Conservation (phyloP, 2,797 vertebrate species). For the Tokudaia tokunoshimensis region DNA sequence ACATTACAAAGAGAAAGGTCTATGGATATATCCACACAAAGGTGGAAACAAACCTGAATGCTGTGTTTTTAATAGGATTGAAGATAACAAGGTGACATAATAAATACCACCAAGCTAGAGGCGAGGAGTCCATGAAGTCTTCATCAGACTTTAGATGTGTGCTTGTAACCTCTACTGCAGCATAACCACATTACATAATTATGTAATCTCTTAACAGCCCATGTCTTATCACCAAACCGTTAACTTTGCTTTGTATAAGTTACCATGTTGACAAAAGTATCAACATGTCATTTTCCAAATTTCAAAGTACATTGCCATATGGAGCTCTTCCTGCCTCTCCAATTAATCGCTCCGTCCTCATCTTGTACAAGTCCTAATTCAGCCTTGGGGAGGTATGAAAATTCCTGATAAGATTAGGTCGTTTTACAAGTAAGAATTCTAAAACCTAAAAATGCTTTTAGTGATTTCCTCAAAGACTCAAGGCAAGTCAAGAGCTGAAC, state of each 20-base stretch:
- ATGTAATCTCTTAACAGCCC: background rate
- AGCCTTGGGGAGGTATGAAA: background rate
- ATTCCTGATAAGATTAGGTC: background rate
- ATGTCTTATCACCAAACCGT: background rate
- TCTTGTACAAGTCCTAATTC: constrained; percentile 40
- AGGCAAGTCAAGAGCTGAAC: background rate
- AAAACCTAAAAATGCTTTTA: background rate
- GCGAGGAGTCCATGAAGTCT: background rate
- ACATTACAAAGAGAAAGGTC: background rate
- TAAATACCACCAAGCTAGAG: background rate
- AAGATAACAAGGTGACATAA: background rate
- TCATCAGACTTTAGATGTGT: background rate
- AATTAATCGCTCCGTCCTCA: background rate
- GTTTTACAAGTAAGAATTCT: background rate
- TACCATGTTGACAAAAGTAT: background rate
- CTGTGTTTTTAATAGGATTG: background rate
- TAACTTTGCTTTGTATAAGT: background rate
- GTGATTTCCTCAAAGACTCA: background rate
- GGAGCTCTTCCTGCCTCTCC: background rate
- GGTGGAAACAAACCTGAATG: background rate
- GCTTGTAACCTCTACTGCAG: background rate
- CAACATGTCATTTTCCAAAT: constrained; percentile 36
- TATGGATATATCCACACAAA: background rate
- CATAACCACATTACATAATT: background rate
- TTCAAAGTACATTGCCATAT: constrained; percentile 8